Evolutionary conservation across 2,888 invertebrate species (phyloP).

Genomic region (Cinara cedri): DNA sequence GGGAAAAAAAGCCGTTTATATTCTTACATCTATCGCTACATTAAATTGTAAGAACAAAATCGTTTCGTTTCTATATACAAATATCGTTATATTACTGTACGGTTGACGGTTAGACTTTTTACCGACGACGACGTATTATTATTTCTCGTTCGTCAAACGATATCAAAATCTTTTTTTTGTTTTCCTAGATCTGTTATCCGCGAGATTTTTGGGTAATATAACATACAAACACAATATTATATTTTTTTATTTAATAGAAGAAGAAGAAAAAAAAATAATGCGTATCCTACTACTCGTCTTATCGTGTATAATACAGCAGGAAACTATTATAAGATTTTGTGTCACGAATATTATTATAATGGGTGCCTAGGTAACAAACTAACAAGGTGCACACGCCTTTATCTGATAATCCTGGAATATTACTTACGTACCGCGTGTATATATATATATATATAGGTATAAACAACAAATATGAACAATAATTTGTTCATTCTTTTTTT

Average conservation of each 20-base stretch:
- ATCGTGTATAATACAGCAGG: background rate
- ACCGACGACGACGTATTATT: no score
- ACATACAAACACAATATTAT: no score
- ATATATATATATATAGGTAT: no score
- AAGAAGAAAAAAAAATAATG: background rate
- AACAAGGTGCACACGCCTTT: slow-evolving; percentile 9
- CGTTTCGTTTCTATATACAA: no score
- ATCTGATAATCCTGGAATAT: slow-evolving; percentile 23
- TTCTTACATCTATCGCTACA: no score
- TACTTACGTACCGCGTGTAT: background rate
- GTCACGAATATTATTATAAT: background rate
- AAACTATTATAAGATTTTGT: slow-evolving; percentile 22
- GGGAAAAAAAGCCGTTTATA: no score
- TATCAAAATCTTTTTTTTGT: no score
- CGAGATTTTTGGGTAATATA: slow-evolving; percentile 8
- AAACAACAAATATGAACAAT: slow-evolving; percentile 21
- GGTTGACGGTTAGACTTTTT: slow-evolving; percentile 4
- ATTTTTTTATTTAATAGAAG: background rate
- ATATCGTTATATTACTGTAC: no score
- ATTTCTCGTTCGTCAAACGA: no score
- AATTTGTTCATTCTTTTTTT: slow-evolving; percentile 20
- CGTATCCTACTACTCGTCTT: background rate
- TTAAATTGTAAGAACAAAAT: no score
- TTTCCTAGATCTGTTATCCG: slow-evolving; percentile 18
- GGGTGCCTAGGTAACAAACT: background rate